Percentiles rank a stretch among this genome's conserved stretches.
Evolutionary conservation across 2,797 vertebrate species (phyloP).

Genomic region (Cichlasoma orientale): DNA sequence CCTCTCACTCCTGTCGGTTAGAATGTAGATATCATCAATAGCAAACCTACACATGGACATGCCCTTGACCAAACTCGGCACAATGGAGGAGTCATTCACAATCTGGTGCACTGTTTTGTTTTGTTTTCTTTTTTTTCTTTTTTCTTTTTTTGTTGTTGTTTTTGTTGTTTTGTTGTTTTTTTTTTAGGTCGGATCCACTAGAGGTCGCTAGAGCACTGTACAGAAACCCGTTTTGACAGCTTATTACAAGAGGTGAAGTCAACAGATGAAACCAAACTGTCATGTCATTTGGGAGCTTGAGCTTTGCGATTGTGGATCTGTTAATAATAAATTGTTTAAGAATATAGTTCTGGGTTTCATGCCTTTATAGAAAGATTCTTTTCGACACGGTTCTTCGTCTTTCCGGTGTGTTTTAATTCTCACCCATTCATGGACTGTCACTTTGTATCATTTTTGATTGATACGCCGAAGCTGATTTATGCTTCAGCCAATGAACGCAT

Average conservation of each 20-base stretch:
- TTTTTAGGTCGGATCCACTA: conserved; percentile 73
- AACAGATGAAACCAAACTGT: conserved; percentile 71
- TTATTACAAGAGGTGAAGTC: conserved; percentile 57
- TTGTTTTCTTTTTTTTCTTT: not conserved
- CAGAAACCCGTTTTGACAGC: conserved; percentile 63
- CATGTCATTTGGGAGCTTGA: conserved; percentile 71
- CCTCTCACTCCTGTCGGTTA: conserved; percentile 53
- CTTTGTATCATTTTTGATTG: conserved; percentile 17
- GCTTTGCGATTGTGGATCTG: conserved; percentile 77
- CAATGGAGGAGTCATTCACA: conserved; percentile 55
- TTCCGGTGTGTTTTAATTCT: not conserved
- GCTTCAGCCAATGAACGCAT: conserved; percentile 45
- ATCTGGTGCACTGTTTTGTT: conserved; percentile 69
- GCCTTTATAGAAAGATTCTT: conserved; percentile 39
- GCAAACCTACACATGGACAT: conserved; percentile 55
- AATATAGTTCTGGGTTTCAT: conserved; percentile 62
- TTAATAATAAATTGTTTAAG: conserved; percentile 82
- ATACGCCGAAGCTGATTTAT: conserved; percentile 32
- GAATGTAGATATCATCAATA: conserved; percentile 66
- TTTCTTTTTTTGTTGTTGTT: not conserved
- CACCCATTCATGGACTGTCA: conserved; percentile 7
- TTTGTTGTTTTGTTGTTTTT: not conserved
- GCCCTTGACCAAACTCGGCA: conserved; percentile 56
- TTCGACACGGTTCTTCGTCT: not conserved
- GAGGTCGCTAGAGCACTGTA: conserved; percentile 75